Evolutionary conservation across 2,797 vertebrate genomes (phyloP).

Genomic region (Ficedula albicollis): DNA sequence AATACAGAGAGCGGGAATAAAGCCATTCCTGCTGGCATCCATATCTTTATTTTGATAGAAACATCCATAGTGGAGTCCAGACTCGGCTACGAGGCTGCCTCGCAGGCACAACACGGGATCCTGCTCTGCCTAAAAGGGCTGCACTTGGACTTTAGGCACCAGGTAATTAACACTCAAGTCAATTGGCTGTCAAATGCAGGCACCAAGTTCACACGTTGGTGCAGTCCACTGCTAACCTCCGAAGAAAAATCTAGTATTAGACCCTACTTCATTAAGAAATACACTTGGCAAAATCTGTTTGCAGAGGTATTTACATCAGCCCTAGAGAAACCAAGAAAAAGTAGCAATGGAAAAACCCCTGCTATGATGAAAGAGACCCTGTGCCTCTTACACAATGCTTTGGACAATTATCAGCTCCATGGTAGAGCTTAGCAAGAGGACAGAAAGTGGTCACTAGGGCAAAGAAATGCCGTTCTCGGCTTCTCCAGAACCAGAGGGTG

Average conservation of each 20-base stretch:
- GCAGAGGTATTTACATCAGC: neutral
- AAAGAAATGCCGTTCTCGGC: neutral
- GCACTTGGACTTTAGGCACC: constrained; percentile 65
- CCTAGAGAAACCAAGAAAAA: neutral
- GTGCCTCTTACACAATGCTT: neutral
- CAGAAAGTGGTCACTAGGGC: neutral
- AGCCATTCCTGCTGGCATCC: constrained; percentile 44
- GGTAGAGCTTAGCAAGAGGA: neutral
- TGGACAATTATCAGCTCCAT: neutral
- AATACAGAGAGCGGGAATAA: constrained; percentile 5
- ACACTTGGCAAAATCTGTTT: constrained; percentile 18
- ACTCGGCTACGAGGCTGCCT: neutral
- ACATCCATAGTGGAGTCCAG: constrained; percentile 51
- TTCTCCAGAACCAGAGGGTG: neutral
- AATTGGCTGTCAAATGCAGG: constrained; percentile 81
- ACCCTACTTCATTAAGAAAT: constrained; percentile 72
- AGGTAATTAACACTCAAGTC: constrained; percentile 84
- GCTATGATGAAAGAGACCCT: fast-evolving
- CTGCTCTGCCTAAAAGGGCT: constrained; percentile 72
- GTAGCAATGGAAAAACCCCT: neutral
- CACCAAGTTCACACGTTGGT: constrained; percentile 80
- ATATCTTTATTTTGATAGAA: constrained; percentile 72
- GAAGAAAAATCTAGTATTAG: constrained; percentile 75
- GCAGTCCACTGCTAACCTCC: constrained; percentile 71
- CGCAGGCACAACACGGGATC: constrained; percentile 50